Base-by-base conservation (phyloP, 1,140 invertebrate genomes). In the Rhizoglyphus robini region DNA sequence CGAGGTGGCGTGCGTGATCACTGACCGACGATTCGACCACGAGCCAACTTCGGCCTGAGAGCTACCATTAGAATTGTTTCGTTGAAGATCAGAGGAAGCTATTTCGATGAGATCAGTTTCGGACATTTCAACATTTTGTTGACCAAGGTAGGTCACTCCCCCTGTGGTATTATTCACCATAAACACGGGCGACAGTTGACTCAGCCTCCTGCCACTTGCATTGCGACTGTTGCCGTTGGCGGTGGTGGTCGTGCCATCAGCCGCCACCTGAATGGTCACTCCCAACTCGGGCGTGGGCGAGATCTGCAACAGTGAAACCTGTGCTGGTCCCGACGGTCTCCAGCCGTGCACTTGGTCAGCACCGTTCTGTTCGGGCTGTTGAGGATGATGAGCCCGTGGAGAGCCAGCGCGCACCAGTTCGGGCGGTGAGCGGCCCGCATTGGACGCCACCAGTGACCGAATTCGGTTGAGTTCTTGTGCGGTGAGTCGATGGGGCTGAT, bases 191-290 rank as follows among this genome's bases (percentile, higher is more conserved):
- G 51, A 54, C 15, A 54, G 51, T 32, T 54, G 51, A 54, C 51
- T 54, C 20, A 54, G 23, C 8, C 36, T 41, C 8, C 18, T 41
- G 36, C 8, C 36, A 41, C 36, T 11, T 41, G 36, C 8, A 18
- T 41, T 41, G 36, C 36, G 18, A 8, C n/a, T 46, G 41, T 23
- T 46, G 41, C 41, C 41, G 23, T 46, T 46, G 41, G 41, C 23
- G 20, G 31, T 32, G 51, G 23, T 20, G 51, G 23, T 23, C 15
- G 23, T 54, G 8, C 8, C 51, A 27, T 32, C 20, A 11, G 8
- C 51, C 31, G 51, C 51, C 51, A 54, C 51, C 31, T 54, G 51
- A 54, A 54, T 54, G 8, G 51, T 54, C 51, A 54, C 51, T 23
- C 23, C 51, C 20, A 54, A 54, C 23, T 54, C 51, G 8, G 51